Conservation (phyloP, 2,888 invertebrate species). For the Tiliacea aurago region DNA sequence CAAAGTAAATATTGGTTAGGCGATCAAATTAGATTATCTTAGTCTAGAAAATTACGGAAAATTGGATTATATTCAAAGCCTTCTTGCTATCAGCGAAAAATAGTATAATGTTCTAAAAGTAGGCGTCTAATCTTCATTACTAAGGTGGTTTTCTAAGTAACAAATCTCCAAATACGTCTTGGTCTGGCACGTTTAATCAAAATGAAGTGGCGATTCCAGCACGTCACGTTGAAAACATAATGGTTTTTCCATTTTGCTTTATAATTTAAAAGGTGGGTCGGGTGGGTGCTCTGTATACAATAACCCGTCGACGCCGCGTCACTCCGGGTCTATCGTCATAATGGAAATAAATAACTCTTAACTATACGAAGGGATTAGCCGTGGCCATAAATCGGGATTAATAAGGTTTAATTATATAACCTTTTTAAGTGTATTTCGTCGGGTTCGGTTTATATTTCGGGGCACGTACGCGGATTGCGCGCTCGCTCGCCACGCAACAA, state of each 20-base stretch:
- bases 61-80: conserved; percentile 28
- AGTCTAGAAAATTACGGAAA: conserved; percentile 31
- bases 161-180: conserved; percentile 54
- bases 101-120: conserved; percentile 32
- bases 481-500: conserved; percentile 60
- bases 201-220: conserved; percentile 57
- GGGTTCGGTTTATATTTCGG: conserved; percentile 69
- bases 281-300: conserved; percentile 35
- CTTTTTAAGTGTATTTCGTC: conserved; percentile 71
- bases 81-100: conserved; percentile 23
- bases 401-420: conserved; percentile 83
- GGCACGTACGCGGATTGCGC: conserved; percentile 75
- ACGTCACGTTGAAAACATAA: conserved; percentile 56
- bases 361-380: conserved; percentile 73
- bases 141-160: conserved; percentile 36
- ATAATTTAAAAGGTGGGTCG: conserved; percentile 59
- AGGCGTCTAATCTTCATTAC: conserved; percentile 55
- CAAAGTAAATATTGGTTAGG: conserved; percentile 28
- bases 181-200: conserved; percentile 62
- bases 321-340: conserved; percentile 34
- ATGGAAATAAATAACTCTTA: conserved; percentile 59
- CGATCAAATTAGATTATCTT: conserved; percentile 23
- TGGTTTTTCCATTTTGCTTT: conserved; percentile 61
- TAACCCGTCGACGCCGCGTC: conserved; percentile 43
- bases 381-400: conserved; percentile 82